Conservation (phyloP, 2,797 vertebrate species). For the Ibycter americanus region DNA sequence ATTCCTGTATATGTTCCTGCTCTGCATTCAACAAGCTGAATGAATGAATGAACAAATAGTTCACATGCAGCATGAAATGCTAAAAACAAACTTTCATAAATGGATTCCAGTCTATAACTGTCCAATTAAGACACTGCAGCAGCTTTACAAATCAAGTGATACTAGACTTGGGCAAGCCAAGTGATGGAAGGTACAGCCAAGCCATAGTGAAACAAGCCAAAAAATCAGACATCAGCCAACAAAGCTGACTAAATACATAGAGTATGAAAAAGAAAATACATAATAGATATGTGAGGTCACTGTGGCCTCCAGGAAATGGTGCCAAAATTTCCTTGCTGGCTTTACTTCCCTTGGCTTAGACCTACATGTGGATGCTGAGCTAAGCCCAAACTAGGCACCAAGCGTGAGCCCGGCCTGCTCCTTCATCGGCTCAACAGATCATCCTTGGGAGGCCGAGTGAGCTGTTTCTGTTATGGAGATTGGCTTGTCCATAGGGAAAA, state of each 20-base stretch:
- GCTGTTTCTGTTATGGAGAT: neutral
- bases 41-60: neutral
- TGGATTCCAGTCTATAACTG: neutral
- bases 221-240: neutral
- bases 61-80: neutral
- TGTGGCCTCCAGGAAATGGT: neutral
- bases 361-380: neutral
- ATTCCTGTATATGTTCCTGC: neutral
- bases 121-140: constrained; percentile 11
- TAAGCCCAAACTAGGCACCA: neutral
- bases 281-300: constrained; percentile 21
- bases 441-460: neutral
- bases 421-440: neutral
- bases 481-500: neutral
- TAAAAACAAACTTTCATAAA: neutral
- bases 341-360: neutral
- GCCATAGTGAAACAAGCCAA: constrained; percentile 19
- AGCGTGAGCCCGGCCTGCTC: neutral
- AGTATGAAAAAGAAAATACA: constrained; percentile 41
- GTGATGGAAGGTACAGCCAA: neutral
- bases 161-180: neutral
- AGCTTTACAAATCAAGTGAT: constrained; percentile 23
- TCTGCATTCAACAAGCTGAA: neutral
- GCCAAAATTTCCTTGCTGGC: constrained; percentile 37
- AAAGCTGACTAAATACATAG: constrained; percentile 37